Evolutionary conservation across 64 coral and sea anemone genomes (phyloP).

Genomic region (Pocillopora damicornis): DNA sequence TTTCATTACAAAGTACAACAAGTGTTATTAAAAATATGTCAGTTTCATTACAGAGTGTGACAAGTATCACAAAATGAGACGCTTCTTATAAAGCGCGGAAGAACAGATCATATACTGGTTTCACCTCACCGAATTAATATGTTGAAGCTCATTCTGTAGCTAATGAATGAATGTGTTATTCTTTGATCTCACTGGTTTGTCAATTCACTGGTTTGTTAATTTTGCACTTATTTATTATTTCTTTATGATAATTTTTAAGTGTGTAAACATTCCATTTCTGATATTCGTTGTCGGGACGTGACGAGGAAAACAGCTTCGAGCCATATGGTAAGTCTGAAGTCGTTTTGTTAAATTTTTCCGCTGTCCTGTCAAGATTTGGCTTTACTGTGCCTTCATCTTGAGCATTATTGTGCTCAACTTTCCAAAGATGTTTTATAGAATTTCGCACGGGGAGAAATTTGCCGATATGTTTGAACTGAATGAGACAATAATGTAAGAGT

Average conservation of each 20-base stretch:
- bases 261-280: not conserved
- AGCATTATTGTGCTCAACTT: not conserved
- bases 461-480: too few species aligned
- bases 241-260: slow-evolving; percentile 1
- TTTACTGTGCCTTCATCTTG: not conserved
- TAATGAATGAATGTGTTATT: not conserved
- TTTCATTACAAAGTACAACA: too few species aligned
- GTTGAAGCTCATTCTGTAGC: not conserved
- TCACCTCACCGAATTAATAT: not conserved
- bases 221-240: not conserved
- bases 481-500: too few species aligned
- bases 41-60: too few species aligned
- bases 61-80: too few species aligned
- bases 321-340: slow-evolving; percentile 8
- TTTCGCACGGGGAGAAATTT: too few species aligned
- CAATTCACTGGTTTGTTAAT: not conserved
- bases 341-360: not conserved
- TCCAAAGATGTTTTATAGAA: too few species aligned
- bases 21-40: too few species aligned
- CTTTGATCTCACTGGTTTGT: not conserved
- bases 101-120: too few species aligned
- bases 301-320: not conserved
- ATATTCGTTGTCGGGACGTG: not conserved
- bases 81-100: too few species aligned
- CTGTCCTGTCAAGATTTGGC: not conserved